These are phyloP conservation scores for Melieria omissa DNA, from an alignment of 2,888 invertebrate species.

Conservation along the genomic window DNA sequence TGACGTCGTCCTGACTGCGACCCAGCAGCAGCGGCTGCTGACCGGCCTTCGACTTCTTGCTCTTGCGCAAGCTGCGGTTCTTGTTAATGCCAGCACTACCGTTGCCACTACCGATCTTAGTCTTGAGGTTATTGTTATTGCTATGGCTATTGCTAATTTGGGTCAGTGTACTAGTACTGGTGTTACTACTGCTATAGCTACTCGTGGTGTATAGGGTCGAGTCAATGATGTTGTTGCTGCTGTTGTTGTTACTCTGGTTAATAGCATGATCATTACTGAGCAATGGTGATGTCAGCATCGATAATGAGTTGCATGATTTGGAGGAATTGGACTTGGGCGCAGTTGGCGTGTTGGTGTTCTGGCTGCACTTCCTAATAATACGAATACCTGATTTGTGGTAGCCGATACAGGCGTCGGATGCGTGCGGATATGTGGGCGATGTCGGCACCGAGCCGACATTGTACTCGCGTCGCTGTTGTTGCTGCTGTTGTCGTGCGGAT, in stretches of 20 bases:
- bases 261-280: conserved; percentile 38
- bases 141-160: conserved; percentile 40
- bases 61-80: conserved; percentile 39
- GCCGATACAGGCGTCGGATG: conserved; percentile 38
- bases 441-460: conserved; percentile 41
- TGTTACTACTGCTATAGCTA: conserved; percentile 43
- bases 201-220: conserved; percentile 33
- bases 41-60: conserved; percentile 39
- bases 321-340: conserved; percentile 37
- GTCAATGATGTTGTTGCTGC: conserved; percentile 32
- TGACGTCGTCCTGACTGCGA: conserved; percentile 63
- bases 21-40: conserved; percentile 46
- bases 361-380: conserved; percentile 49
- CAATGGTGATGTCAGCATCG: conserved; percentile 41
- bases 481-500: conserved; percentile 35
- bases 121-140: conserved; percentile 41
- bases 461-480: conserved; percentile 31
- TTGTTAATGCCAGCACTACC: conserved; percentile 26
- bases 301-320: conserved; percentile 40
- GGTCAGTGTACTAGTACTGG: conserved; percentile 40
- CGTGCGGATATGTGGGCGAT: conserved; percentile 41
- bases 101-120: conserved; percentile 35
- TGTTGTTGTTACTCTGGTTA: conserved; percentile 43
- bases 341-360: conserved; percentile 42
- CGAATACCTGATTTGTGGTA: conserved; percentile 31